Evolutionary conservation across 2,113 vertebrate species (phyloP).

Genomic region (Channa maculata): DNA sequence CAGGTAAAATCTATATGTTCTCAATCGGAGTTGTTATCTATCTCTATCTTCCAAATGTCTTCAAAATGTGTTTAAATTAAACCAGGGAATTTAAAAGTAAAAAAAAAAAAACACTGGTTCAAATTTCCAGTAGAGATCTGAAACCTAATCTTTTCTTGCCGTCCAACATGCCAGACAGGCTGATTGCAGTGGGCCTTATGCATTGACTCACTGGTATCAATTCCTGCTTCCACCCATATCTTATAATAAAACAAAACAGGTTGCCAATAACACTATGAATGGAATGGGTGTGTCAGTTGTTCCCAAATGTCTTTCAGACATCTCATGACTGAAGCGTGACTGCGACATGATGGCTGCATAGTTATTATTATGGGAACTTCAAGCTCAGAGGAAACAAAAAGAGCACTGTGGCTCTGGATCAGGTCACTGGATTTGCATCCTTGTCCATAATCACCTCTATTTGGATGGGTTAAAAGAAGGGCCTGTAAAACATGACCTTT

Average conservation of each 20-base stretch:
- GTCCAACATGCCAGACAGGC: slow-evolving; percentile 11
- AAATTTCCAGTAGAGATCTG: slow-evolving; percentile 16
- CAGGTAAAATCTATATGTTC: neutral
- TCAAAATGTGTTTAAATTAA: neutral
- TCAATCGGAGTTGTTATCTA: neutral
- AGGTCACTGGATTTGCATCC: slow-evolving; percentile 16
- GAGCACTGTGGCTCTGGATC: neutral
- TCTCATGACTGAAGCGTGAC: neutral
- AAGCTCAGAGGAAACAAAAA: slow-evolving; percentile 3
- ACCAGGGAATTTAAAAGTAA: neutral
- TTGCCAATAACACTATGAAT: neutral
- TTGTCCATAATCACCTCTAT: slow-evolving; percentile 62
- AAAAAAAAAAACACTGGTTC: neutral
- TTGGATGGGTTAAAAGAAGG: slow-evolving; percentile 57
- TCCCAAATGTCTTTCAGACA: neutral
- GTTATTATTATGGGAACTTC: slow-evolving; percentile 11
- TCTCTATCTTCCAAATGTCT: neutral
- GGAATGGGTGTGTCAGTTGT: neutral
- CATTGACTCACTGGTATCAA: neutral
- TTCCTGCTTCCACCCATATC: slow-evolving; percentile 13
- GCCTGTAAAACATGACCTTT: slow-evolving; percentile 61
- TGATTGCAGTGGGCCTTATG: neutral
- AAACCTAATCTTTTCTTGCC: slow-evolving; percentile 22
- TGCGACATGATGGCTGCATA: neutral
- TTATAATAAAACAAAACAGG: slow-evolving; percentile 30